Evolutionary conservation across 2,797 vertebrate genomes (phyloP).

Genomic region (Helostoma temminkii): DNA sequence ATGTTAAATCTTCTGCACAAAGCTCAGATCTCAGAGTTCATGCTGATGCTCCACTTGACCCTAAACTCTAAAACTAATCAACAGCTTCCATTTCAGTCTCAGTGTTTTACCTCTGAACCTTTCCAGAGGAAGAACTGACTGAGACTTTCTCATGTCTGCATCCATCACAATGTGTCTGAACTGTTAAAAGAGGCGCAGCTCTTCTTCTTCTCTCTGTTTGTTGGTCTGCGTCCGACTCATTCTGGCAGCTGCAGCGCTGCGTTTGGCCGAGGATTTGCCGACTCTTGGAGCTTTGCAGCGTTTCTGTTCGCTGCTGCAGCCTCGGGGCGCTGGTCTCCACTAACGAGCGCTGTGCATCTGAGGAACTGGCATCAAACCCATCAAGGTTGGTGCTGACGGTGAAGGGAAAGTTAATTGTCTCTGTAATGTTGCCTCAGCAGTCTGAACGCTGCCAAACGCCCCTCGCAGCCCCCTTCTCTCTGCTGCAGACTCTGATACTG

Average conservation of each 20-base stretch:
- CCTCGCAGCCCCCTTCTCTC: background rate
- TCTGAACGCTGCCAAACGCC: slow-evolving; percentile 18
- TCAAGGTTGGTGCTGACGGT: slow-evolving; percentile 54
- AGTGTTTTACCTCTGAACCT: background rate
- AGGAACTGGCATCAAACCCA: slow-evolving; percentile 38
- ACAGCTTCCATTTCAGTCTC: too few relatives aligned
- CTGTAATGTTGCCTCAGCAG: slow-evolving; percentile 37
- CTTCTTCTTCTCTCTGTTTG: background rate
- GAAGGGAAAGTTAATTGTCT: slow-evolving; percentile 51
- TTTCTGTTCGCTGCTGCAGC: slow-evolving; percentile 29
- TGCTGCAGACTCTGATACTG: slow-evolving; percentile 30
- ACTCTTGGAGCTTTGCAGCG: background rate
- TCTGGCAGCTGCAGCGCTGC: slow-evolving; percentile 47
- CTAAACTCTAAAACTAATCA: background rate
- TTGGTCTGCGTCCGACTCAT: background rate
- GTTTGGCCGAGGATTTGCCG: slow-evolving; percentile 23
- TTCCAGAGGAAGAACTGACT: too few relatives aligned
- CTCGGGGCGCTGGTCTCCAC: slow-evolving; percentile 5
- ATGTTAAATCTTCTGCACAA: too few relatives aligned
- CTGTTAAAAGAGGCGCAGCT: slow-evolving; percentile 2
- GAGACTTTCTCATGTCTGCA: background rate
- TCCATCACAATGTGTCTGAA: slow-evolving; percentile 35
- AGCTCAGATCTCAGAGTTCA: too few relatives aligned
- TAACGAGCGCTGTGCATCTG: slow-evolving; percentile 39
- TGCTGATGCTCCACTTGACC: too few relatives aligned